A percentile compares a stretch with the other conserved stretches of the same genome.
phyloP scores from a whole-genome alignment of 2,113 vertebrate species.

The Anthoscopus minutus region DNA sequence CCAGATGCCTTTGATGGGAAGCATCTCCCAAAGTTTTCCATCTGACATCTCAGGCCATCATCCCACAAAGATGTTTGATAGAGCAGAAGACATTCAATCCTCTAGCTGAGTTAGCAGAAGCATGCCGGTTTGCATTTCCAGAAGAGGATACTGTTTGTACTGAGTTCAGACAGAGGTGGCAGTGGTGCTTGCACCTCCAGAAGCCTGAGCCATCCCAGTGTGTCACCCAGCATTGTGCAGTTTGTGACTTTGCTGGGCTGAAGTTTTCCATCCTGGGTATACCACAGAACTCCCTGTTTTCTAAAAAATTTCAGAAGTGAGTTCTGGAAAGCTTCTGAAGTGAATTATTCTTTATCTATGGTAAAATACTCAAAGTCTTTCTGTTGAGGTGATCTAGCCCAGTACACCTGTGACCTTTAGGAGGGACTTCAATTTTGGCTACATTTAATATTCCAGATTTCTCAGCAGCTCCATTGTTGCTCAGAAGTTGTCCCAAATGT shows the following conservation, averaged over 20 bases:
- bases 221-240: not conserved
- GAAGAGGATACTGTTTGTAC: not conserved
- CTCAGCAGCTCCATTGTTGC: not conserved
- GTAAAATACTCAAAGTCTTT: not conserved
- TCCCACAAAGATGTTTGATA: not conserved
- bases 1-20: not conserved
- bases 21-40: not conserved
- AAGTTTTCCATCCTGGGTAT: not conserved
- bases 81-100: not conserved
- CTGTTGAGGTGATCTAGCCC: not conserved
- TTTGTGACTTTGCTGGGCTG: not conserved
- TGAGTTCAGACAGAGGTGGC: not conserved
- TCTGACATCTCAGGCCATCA: not conserved
- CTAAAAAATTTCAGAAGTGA: not conserved
- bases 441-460: not conserved
- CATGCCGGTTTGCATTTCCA: not conserved
- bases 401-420: not conserved
- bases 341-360: not conserved
- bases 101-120: not conserved
- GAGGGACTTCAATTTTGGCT: not conserved
- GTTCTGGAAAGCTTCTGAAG: not conserved
- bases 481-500: not conserved
- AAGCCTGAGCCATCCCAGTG: rapidly evolving
- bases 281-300: not conserved
- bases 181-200: not conserved